These are phyloP conservation scores for Ochlodes sylvanus DNA, from an alignment of 2,888 invertebrate genomes.

Conservation along the genomic window DNA sequence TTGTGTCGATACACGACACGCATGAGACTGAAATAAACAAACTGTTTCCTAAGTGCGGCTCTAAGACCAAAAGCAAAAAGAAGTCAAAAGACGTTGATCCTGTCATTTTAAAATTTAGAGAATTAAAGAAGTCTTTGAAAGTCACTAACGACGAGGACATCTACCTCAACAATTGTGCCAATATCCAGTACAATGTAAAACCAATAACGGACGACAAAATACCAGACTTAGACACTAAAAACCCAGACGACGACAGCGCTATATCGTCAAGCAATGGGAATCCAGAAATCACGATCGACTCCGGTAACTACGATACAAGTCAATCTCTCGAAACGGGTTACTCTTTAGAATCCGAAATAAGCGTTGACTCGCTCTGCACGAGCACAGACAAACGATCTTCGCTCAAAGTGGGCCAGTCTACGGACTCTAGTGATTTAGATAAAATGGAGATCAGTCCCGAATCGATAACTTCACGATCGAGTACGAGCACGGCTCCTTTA, in stretches of 20 bases:
- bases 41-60: slow-evolving; percentile 78
- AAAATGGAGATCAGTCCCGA: slow-evolving; percentile 84
- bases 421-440: slow-evolving; percentile 88
- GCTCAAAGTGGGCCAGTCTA: slow-evolving; percentile 86
- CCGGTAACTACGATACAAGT: slow-evolving; percentile 77
- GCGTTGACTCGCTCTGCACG: slow-evolving; percentile 84
- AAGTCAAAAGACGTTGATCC: slow-evolving; percentile 79
- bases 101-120: slow-evolving; percentile 79
- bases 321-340: slow-evolving; percentile 82
- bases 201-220: slow-evolving; percentile 66
- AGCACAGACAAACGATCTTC: slow-evolving; percentile 85
- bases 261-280: slow-evolving; percentile 80
- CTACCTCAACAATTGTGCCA: slow-evolving; percentile 79
- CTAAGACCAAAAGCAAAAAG: slow-evolving; percentile 81
- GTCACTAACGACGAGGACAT: slow-evolving; percentile 76
- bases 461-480: slow-evolving; percentile 79
- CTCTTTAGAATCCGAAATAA: slow-evolving; percentile 84
- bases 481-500: slow-evolving; percentile 80
- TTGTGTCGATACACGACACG: slow-evolving; percentile 81
- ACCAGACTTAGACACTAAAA: slow-evolving; percentile 71
- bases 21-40: slow-evolving; percentile 77
- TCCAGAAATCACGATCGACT: slow-evolving; percentile 81
- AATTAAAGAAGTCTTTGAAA: slow-evolving; percentile 76
- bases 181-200: slow-evolving; percentile 70
- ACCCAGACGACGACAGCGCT: slow-evolving; percentile 80